These are phyloP conservation scores for Thermophis baileyi DNA, from an alignment of 2,113 vertebrate genomes.

Conservation along the genomic window DNA sequence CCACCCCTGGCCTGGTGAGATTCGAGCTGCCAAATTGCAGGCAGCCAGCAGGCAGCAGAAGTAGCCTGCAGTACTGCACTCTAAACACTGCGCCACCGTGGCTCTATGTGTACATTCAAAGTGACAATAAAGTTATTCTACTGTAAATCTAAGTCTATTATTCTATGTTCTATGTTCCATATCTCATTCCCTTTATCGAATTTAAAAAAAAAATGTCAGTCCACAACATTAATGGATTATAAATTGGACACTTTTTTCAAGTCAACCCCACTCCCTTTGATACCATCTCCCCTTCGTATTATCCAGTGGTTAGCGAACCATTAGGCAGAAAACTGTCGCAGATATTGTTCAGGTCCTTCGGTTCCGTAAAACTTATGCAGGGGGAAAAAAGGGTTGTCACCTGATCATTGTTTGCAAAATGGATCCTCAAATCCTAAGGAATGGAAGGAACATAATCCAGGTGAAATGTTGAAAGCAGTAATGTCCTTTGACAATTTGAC, in stretches of 20 bases:
- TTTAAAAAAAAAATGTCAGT: background rate
- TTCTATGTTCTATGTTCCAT: background rate
- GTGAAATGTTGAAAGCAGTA: background rate
- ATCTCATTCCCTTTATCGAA: background rate
- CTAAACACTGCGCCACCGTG: too few species aligned
- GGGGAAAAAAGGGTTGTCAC: background rate
- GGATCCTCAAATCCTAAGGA: background rate
- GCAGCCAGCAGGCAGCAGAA: too few species aligned
- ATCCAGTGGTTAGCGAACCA: background rate
- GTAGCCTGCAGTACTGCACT: too few species aligned
- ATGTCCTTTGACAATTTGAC: slow-evolving; percentile 4
- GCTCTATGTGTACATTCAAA: too few species aligned
- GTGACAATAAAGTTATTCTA: too few species aligned
- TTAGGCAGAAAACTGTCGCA: background rate
- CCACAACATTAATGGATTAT: background rate
- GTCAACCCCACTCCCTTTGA: background rate
- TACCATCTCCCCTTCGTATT: background rate
- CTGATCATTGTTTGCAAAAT: background rate
- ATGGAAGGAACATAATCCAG: background rate
- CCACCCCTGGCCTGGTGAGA: too few species aligned
- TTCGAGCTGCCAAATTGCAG: too few species aligned
- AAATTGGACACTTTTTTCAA: background rate
- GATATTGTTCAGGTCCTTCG: background rate
- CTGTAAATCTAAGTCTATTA: too few species aligned
- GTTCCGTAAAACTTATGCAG: background rate